Percentiles rank a stretch among this genome's conserved stretches.
Conservation (phyloP, 2,888 invertebrate species). For the Acrobasis consociella region DNA sequence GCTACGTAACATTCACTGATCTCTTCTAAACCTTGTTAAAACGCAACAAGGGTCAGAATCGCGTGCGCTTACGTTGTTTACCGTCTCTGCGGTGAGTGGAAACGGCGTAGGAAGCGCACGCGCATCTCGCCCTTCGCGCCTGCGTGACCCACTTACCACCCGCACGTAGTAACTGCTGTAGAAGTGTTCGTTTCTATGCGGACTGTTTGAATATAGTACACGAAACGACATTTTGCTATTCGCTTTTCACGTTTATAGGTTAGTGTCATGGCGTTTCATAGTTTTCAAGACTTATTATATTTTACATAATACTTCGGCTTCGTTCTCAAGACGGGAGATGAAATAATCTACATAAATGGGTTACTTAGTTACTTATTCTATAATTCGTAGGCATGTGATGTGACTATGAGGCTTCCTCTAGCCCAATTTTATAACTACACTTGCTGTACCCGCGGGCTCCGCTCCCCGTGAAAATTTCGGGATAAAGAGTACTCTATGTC, state of each 20-base stretch:
- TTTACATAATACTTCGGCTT: too few species aligned
- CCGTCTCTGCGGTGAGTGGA: conserved; percentile 19
- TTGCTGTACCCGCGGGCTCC: too few species aligned
- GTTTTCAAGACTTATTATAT: neutral
- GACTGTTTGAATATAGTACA: conserved; percentile 12
- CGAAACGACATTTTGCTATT: conserved; percentile 8
- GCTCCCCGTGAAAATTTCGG: too few species aligned
- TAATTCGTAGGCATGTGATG: too few species aligned
- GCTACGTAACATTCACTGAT: neutral
- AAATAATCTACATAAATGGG: too few species aligned
- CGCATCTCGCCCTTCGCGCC: conserved; percentile 64
- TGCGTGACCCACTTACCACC: conserved; percentile 58
- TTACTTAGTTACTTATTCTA: too few species aligned
- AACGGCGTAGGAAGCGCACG: conserved; percentile 57
- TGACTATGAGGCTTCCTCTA: too few species aligned
- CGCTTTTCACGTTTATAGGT: conserved; percentile 8
- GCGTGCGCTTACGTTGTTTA: conserved; percentile 19
- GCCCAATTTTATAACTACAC: too few species aligned
- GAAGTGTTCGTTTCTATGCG: conserved; percentile 21
- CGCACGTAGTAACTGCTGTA: conserved; percentile 33
- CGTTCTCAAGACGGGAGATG: too few species aligned
- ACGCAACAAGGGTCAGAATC: conserved; percentile 7
- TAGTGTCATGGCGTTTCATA: neutral
- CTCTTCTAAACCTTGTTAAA: conserved; percentile 8
- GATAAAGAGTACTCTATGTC: too few species aligned